Evolutionary conservation across 2,888 invertebrate genomes (phyloP), one percentile per base, ranked within the genome.

Genomic region (Apamea epomidion): DNA sequence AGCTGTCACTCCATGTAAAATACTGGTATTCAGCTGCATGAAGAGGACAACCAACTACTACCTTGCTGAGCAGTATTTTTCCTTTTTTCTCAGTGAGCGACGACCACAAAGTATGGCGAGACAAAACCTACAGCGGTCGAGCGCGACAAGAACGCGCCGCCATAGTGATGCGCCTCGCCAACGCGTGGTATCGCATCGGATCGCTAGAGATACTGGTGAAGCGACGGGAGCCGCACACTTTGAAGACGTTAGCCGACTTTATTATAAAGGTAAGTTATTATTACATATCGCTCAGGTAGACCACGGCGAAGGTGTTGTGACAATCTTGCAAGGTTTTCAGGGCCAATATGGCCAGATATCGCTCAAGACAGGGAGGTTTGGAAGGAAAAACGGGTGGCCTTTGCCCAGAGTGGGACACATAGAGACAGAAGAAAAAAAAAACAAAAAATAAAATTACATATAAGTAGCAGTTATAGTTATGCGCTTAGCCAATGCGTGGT

Each of bases 151-250:
- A 98, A 91, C 95, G 95, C 58, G 97, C 97, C 42, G 97, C 98
- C 0, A 92, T 97, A 0, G 97, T 98, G 65, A 91, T 97, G 86
- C 93, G 98, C 1, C 92, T 98, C 6, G 97, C 98, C 21, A 97
- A 95, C n/a, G 95, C 96, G 21, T 97, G 97, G 97, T 97, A 93
- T 92, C 96, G 98, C 51, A 97, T 98, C 89, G 98, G 98, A 12
- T 98, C 98, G 3, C 93, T 98, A 81, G 98, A 98, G 94, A 97
- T 98, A 78, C 96, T 98, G 51, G 84, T 94, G 65, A 96, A 94
- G 84, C 95, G 97, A 68, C 95, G 95, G 1, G 97, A 97, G 82
- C 94, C 94, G 0, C 94, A 97, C 18, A 94, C 97, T n/a, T 92
- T 98, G 87, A 93, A 91, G 79, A 91, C 90, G 1, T 92, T 98